phyloP scores from a whole-genome alignment of 2,888 invertebrate species.

The Spialia ferax region DNA sequence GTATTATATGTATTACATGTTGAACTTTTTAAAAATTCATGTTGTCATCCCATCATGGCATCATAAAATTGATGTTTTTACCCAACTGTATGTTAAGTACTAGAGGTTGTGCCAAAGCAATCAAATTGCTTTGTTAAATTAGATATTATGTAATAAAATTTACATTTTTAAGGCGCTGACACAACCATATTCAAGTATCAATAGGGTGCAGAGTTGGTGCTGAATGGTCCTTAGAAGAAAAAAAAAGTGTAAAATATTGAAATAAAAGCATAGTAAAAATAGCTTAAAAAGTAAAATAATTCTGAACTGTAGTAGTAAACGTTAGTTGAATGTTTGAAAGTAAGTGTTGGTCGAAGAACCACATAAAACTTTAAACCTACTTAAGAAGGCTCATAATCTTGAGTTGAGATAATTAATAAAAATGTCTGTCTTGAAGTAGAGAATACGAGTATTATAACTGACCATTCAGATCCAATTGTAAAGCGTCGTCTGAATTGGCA shows the following conservation, averaged over 20 bases:
- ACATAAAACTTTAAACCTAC: too few relatives aligned
- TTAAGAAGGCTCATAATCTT: background rate
- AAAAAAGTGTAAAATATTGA: background rate
- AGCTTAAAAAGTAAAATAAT: too few relatives aligned
- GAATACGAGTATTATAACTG: background rate
- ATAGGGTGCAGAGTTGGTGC: constrained; percentile 4
- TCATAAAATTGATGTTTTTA: background rate
- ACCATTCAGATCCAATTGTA: too few relatives aligned
- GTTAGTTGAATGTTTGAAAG: too few relatives aligned
- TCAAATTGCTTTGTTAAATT: constrained; percentile 69
- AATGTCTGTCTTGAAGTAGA: background rate
- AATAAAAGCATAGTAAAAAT: too few relatives aligned
- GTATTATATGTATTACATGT: background rate
- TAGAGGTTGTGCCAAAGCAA: constrained; percentile 78
- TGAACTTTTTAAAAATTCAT: background rate
- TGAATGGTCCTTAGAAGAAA: constrained; percentile 17
- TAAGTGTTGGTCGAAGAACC: too few relatives aligned
- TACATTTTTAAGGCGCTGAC: background rate
- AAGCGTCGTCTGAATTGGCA: too few relatives aligned
- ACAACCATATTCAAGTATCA: background rate
- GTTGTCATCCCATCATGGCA: background rate
- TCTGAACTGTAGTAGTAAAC: too few relatives aligned
- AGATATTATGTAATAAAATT: constrained; percentile 41
- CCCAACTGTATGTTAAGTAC: constrained; percentile 50
- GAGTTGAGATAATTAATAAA: too few relatives aligned